Evolutionary conservation across 2,113 vertebrate genomes (phyloP), one percentile per base, ranked within the genome.

Genomic region (Hyaena hyaena): DNA sequence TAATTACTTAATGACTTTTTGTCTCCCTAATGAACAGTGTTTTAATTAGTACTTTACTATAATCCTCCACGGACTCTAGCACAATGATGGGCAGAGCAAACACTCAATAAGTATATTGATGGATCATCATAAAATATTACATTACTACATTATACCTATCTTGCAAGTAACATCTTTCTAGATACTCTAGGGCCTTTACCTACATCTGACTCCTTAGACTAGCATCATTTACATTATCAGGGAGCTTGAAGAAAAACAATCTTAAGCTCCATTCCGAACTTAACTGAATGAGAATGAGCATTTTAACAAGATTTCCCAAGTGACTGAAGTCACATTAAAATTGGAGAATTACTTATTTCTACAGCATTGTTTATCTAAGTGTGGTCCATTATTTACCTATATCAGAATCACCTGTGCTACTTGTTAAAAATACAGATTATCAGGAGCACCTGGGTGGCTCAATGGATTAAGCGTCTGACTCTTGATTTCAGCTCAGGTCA

Each of bases 21-120:
- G 4, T 81, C 77, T 88, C 28, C 15, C 39, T 86, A 90, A 68
- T 73, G 24, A 93, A 31, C 35, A 21, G 45, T 39, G 23, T 94
- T 90, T 95, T 93, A 88, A 90, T 90, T 83, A 77, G 87, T 58
- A 68, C 28, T 89, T 94, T 50, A 80, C 12, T 74, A 55, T 90
- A n/a, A 88, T 90, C 45, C 81, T 58, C 28, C 50, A 85, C 1
- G 83, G 31, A 89, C 39, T 9, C 61, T 73, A 81, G 6, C 1
- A 90, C 21, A 92, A 85, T 24, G 9, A 1, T 63, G 63, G 58
- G 31, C 63, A 97, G 35, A 92, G 24, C 23, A 95, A 95, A 88
- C 28, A 79, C 14, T 12, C 4, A 5, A 50, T 86, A 89, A 90
- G 10, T 55, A 76, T 69, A 92, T 23, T 63, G 33, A 90, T 23